Evolutionary conservation across 2,797 vertebrate genomes (phyloP).

Genomic region (Pipistrellus pygmaeus): DNA sequence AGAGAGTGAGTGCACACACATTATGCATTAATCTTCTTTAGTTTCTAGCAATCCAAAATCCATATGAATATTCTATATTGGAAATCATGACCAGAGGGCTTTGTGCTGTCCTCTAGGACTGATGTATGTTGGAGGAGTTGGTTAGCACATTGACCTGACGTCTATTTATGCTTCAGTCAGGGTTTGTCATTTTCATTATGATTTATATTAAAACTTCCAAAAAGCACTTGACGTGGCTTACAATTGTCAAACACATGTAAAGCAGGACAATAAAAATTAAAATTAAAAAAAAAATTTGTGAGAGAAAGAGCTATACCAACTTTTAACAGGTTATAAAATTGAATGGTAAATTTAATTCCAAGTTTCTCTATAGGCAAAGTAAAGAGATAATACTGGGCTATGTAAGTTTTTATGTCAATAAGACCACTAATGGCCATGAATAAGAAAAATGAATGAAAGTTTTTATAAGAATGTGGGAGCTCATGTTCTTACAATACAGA

Average conservation of each 20-base stretch:
- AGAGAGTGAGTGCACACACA: not conserved
- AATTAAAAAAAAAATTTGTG: conserved; percentile 17
- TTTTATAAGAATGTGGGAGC: not conserved
- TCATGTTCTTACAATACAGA: not conserved
- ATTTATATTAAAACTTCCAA: conserved; percentile 58
- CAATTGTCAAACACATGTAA: conserved; percentile 49
- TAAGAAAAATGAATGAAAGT: conserved; percentile 54
- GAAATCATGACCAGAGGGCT: conserved; percentile 62
- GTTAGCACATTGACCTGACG: conserved; percentile 53
- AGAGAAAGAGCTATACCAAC: not conserved
- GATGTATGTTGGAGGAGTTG: conserved; percentile 29
- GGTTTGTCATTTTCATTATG: conserved; percentile 69
- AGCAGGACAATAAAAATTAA: conserved; percentile 53
- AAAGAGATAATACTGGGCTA: conserved; percentile 1
- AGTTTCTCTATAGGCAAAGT: conserved; percentile 24
- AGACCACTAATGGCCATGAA: conserved; percentile 31
- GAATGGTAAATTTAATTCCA: conserved; percentile 42
- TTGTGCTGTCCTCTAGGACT: conserved; percentile 11
- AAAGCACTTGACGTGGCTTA: conserved; percentile 67
- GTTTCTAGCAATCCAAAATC: conserved; percentile 20
- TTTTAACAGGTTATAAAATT: conserved; percentile 32
- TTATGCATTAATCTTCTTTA: conserved; percentile 11
- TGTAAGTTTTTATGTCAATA: conserved; percentile 36
- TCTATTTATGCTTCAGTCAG: conserved; percentile 62
- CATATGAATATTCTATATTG: conserved; percentile 37